phyloP scores from a whole-genome alignment of 2,113 vertebrate genomes.

The Hystrix cristata region DNA sequence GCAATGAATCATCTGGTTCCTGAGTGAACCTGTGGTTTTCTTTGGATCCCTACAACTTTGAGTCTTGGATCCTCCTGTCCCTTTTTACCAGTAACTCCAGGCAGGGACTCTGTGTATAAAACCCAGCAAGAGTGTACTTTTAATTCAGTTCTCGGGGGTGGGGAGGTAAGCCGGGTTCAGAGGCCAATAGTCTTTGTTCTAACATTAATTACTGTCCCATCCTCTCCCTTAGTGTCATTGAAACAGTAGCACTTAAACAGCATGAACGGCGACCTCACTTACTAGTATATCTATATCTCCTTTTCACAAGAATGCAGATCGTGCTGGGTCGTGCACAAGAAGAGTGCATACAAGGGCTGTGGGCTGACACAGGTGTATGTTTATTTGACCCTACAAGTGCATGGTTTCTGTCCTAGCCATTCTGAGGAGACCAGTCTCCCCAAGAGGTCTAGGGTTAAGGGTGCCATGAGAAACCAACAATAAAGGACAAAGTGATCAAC shows the following conservation, averaged over 20 bases:
- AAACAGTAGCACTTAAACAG: constrained; percentile 26
- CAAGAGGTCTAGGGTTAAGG: not conserved
- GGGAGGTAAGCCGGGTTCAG: not conserved
- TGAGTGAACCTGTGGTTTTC: constrained; percentile 32
- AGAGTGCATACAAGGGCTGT: not conserved
- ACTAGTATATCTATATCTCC: not conserved
- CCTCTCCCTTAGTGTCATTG: constrained; percentile 1
- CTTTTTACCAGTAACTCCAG: constrained; percentile 60
- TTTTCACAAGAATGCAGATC: not conserved
- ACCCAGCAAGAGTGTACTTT: constrained; percentile 41
- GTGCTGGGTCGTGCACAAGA: no score
- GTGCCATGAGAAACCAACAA: not conserved
- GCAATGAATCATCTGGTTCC: constrained; percentile 29
- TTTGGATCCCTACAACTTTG: not conserved
- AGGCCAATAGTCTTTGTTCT: constrained; percentile 23
- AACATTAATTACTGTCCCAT: constrained; percentile 26
- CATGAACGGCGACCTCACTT: not conserved
- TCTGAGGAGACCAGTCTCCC: not conserved
- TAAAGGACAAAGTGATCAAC: not conserved
- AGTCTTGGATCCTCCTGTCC: constrained; percentile 14
- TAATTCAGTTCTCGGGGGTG: not conserved
- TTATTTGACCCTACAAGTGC: not conserved
- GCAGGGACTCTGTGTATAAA: not conserved
- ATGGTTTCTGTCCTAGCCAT: not conserved
- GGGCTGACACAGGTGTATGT: not conserved